phyloP scores from a whole-genome alignment of 2,888 invertebrate species.

The Thymelicus acteon region DNA sequence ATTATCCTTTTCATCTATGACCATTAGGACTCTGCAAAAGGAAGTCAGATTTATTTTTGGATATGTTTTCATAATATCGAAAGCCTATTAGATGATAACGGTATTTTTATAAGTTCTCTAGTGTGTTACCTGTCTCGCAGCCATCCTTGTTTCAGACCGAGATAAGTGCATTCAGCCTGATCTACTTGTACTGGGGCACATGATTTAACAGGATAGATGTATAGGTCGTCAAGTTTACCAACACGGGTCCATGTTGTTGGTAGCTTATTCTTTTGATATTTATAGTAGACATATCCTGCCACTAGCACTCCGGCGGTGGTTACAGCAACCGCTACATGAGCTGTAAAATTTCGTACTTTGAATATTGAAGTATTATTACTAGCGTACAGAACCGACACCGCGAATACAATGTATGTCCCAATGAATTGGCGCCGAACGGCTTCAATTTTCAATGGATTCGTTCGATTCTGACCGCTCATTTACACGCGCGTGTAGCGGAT shows the following conservation, averaged over 20 bases:
- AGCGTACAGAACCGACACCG: too few species aligned
- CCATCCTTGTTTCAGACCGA: conserved; percentile 83
- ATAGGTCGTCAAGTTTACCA: conserved; percentile 82
- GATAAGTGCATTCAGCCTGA: conserved; percentile 78
- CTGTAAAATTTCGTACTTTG: conserved; percentile 49
- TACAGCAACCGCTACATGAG: conserved; percentile 56
- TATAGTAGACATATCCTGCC: conserved; percentile 64
- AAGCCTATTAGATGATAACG: neutral
- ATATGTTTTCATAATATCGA: neutral
- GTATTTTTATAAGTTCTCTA: too few species aligned
- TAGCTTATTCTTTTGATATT: conserved; percentile 53
- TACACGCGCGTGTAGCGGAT: too few species aligned
- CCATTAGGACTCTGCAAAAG: conserved; percentile 80
- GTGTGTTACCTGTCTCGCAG: conserved; percentile 77
- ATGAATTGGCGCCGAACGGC: too few species aligned
- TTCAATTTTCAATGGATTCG: too few species aligned
- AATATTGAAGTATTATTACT: too few species aligned
- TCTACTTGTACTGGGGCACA: conserved; percentile 78
- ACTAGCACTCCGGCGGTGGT: conserved; percentile 62
- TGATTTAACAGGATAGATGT: conserved; percentile 86
- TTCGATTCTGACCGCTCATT: too few species aligned
- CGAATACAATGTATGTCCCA: too few species aligned
- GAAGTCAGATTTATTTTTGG: too few species aligned
- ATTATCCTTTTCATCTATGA: conserved; percentile 81
- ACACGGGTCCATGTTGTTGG: conserved; percentile 84